phyloP scores from a whole-genome alignment of 2,113 vertebrate genomes.

The Origma solitaria region DNA sequence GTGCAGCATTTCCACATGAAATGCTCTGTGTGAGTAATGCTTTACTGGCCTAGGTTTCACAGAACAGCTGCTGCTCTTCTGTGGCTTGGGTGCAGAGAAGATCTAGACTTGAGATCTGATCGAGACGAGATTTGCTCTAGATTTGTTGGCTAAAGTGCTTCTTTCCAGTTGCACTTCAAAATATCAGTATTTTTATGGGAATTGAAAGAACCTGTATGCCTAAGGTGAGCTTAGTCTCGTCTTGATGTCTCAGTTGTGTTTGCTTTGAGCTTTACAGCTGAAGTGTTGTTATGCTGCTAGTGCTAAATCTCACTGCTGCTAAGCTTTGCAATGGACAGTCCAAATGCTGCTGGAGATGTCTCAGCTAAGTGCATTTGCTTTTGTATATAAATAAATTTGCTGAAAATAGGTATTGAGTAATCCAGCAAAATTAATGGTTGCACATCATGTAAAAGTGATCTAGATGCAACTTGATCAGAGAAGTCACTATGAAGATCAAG shows the following conservation, averaged over 20 bases:
- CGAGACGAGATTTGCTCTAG: neutral
- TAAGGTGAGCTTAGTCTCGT: neutral
- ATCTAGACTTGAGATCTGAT: neutral
- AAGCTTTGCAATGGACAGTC: neutral
- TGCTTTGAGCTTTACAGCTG: neutral
- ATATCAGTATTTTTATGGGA: neutral
- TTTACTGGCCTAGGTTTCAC: neutral
- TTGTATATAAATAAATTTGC: neutral
- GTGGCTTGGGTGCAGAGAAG: neutral
- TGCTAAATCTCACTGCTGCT: neutral
- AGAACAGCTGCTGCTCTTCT: neutral
- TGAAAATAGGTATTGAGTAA: neutral
- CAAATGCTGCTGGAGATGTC: neutral
- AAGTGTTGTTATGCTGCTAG: neutral
- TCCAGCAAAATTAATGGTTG: neutral
- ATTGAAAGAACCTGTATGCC: neutral
- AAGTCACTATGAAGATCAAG: conserved; percentile 2
- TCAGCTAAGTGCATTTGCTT: neutral
- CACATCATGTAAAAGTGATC: neutral
- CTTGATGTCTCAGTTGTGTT: neutral
- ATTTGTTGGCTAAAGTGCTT: neutral
- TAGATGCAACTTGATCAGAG: neutral
- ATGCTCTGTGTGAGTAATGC: neutral
- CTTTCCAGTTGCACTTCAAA: neutral
- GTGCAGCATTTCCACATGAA: neutral